These are phyloP conservation scores for Cyrtorhinus lividipennis DNA, from an alignment of 1,140 invertebrate species.

Conservation along the genomic window DNA sequence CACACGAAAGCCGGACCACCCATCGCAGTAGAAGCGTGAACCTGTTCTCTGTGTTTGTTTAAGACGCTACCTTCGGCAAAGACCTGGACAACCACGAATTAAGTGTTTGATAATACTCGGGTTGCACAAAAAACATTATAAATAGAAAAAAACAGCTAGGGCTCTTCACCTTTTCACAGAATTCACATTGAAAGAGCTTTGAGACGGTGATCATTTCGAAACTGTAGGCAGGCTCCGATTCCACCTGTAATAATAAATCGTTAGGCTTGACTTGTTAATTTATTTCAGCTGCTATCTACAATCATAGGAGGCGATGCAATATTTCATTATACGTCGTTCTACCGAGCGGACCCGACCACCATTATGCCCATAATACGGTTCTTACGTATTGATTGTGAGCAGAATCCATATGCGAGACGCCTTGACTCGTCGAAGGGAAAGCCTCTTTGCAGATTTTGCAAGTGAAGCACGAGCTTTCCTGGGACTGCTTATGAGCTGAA, in stretches of 20 bases:
- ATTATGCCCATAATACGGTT: too few species aligned
- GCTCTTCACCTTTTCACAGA: conserved; percentile 17
- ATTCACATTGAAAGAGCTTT: conserved; percentile 23
- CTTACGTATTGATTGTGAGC: conserved; percentile 1
- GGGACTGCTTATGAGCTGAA: conserved; percentile 19
- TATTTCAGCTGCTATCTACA: too few species aligned
- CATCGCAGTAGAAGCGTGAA: background rate
- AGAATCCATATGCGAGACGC: background rate
- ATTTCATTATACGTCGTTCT: too few species aligned
- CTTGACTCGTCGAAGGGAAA: conserved; percentile 21
- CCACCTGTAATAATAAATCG: background rate
- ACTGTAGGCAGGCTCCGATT: background rate
- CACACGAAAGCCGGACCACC: conserved; percentile 21
- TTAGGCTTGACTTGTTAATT: too few species aligned
- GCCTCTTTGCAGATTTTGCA: conserved; percentile 24
- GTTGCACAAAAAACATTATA: background rate
- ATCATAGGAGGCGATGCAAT: too few species aligned
- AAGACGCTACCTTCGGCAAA: background rate
- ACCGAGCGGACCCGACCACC: too few species aligned
- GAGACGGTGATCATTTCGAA: conserved; percentile 17
- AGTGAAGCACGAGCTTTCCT: conserved; percentile 22
- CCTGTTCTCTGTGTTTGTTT: background rate
- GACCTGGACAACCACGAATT: too few species aligned
- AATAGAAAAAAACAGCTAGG: background rate
- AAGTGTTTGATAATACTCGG: too few species aligned